A percentile compares a stretch with the other conserved stretches of the same genome.
Conservation (phyloP, 2,113 vertebrate species). For the Arvicanthis niloticus region DNA sequence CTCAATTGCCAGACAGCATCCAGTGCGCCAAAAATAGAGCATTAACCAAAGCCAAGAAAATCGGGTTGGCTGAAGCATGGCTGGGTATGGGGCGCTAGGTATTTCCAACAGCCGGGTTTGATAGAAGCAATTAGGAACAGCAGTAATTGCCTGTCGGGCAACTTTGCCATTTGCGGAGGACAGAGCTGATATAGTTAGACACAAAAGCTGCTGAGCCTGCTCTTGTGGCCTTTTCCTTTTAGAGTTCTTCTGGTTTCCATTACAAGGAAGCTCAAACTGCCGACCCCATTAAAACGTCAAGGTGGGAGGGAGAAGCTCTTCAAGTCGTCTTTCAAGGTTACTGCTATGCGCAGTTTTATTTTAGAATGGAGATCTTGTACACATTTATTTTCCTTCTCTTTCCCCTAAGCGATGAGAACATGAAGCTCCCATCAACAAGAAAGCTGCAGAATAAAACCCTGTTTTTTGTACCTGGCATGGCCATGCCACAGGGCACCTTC, state of each 20-base stretch:
- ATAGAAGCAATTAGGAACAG: slow-evolving; percentile 84
- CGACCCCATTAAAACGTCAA: slow-evolving; percentile 68
- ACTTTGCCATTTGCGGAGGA: slow-evolving; percentile 71
- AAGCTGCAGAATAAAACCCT: background rate
- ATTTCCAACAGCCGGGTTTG: slow-evolving; percentile 72
- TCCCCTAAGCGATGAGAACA: slow-evolving; percentile 64
- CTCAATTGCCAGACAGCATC: slow-evolving; percentile 59
- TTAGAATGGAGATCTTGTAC: background rate
- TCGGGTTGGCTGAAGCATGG: slow-evolving; percentile 1
- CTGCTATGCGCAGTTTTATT: slow-evolving; percentile 66
- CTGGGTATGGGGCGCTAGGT: slow-evolving; percentile 66
- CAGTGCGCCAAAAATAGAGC: slow-evolving; percentile 76
- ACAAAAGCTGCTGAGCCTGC: slow-evolving; percentile 58
- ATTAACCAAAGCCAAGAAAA: slow-evolving; percentile 72
- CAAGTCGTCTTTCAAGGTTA: slow-evolving; percentile 73
- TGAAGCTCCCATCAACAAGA: slow-evolving; percentile 7
- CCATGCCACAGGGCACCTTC: background rate
- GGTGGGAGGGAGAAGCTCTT: slow-evolving; percentile 67
- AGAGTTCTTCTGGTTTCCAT: slow-evolving; percentile 78
- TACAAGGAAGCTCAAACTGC: slow-evolving; percentile 67
- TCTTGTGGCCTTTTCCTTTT: slow-evolving; percentile 65
- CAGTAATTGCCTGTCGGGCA: slow-evolving; percentile 81
- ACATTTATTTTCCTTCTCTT: slow-evolving; percentile 62
- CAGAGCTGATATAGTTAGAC: slow-evolving; percentile 75
- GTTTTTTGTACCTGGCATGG: background rate